Evolutionary conservation across 1,140 invertebrate genomes (phyloP), one percentile per base, ranked within the genome.

Genomic region (Planococcus citri): DNA sequence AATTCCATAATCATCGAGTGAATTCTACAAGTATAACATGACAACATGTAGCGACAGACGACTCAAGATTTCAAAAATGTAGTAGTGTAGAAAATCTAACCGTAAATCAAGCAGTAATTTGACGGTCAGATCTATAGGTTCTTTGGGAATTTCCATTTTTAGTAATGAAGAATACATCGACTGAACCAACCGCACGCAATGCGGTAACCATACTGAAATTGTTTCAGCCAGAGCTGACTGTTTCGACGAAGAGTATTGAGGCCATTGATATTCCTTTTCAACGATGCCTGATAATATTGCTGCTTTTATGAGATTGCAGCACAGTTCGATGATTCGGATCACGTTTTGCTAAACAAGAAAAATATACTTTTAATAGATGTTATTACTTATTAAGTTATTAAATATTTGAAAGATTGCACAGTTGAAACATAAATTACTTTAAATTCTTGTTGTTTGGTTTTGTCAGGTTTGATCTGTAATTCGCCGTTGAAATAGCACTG

Each of bases 401-500:
- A 33, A 33, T 33, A 6, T 33, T 33, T 33, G 4, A 33, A 33
- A 12, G 3, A 33, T n/a, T n/a, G n/a, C n/a, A n/a, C n/a, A n/a
- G n/a, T n/a, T 57, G 12, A 58, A 70, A 57, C 64, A 71, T 71
- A 76, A 75, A 3, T 17, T 51, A 88, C 86, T 80, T 90, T 90
- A 73, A 89, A 89, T 72, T 85, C 82, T 38, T 80, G 77, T 75
- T 89, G 86, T 75, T 88, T 87, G 37, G 83, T 83, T 1, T 82
- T 79, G 76, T 90, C 85, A 57, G 89, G 84, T 70, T 85, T 84
- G 1, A 87, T 84, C 73, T 87, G 83, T 12, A 95, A 76, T 75
- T 94, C 90, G 1, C 90, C 91, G 14, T 85, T 87, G 76, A 95
- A 93, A 79, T 95, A 96, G 68, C 88, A 86, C 76, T 94, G 91